A percentile compares a stretch with the other conserved stretches of the same genome.
These are phyloP conservation scores for Spicauda simplicius DNA, from an alignment of 2,888 invertebrate genomes.

Conservation along the genomic window DNA sequence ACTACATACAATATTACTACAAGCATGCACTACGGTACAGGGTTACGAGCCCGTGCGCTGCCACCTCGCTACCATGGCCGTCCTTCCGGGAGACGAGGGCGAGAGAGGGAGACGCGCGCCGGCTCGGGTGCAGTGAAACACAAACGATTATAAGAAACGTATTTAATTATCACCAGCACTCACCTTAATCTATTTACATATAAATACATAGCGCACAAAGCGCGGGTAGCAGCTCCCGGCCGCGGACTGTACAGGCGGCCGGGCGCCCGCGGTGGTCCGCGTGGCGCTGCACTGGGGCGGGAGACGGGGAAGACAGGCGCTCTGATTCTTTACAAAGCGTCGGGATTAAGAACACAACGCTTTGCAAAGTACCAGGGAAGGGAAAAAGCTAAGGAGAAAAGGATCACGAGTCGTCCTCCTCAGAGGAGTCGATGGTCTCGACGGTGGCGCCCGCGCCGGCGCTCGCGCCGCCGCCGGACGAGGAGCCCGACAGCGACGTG, in stretches of 20 bases:
- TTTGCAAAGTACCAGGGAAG: conserved; percentile 20
- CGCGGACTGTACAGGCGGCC: conserved; percentile 70
- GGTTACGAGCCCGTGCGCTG: conserved; percentile 5
- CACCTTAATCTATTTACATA: conserved; percentile 82
- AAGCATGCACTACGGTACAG: conserved; percentile 37
- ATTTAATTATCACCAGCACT: conserved; percentile 77
- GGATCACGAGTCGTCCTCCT: conserved; percentile 75
- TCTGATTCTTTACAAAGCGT: conserved; percentile 13
- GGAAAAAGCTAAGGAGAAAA: conserved; percentile 36
- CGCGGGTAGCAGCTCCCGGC: conserved; percentile 40
- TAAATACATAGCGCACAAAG: conserved; percentile 66
- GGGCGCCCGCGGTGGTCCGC: conserved; percentile 12
- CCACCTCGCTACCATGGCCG: too few relatives aligned
- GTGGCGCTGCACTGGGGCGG: conserved; percentile 9
- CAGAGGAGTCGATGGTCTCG: conserved; percentile 76
- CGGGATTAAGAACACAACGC: conserved; percentile 7
- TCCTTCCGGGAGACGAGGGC: not conserved
- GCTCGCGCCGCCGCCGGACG: conserved; percentile 64
- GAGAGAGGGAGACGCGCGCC: not conserved
- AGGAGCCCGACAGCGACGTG: conserved; percentile 76
- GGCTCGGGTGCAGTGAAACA: conserved; percentile 56
- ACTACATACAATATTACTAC: conserved; percentile 26
- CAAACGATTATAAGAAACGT: conserved; percentile 60
- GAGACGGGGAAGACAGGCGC: conserved; percentile 16
- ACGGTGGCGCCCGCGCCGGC: conserved; percentile 62